Evolutionary conservation across 2,797 vertebrate species (phyloP).

Genomic region (Sparus aurata): DNA sequence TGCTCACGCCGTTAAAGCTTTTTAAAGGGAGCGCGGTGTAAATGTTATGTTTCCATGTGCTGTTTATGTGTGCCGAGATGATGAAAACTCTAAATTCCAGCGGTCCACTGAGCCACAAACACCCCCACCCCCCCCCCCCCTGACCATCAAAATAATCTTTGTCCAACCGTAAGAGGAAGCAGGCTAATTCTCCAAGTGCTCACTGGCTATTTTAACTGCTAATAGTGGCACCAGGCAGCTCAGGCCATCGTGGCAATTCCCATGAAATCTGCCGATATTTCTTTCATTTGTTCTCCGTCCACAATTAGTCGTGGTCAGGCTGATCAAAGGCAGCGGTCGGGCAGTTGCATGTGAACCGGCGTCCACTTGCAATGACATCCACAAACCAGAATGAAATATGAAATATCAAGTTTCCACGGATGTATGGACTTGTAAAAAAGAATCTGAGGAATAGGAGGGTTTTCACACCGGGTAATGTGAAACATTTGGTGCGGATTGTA

Average conservation of each 20-base stretch:
- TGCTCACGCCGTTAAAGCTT: constrained; percentile 45
- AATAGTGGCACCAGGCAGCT: constrained; percentile 89
- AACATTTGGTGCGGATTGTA: constrained; percentile 99
- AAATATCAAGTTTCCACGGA: constrained; percentile 99
- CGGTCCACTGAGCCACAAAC: constrained; percentile 23
- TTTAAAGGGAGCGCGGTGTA: constrained; percentile 51
- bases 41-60: constrained; percentile 73
- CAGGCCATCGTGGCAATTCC: constrained; percentile 93
- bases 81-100: constrained; percentile 47
- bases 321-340: constrained; percentile 95
- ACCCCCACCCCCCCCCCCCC: neutral
- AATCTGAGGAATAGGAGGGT: constrained; percentile 97
- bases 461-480: constrained; percentile 99
- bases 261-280: constrained; percentile 99
- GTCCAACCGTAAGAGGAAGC: constrained; percentile 83
- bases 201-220: constrained; percentile 88
- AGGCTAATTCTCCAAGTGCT: constrained; percentile 85
- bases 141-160: constrained; percentile 49
- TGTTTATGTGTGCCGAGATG: constrained; percentile 56
- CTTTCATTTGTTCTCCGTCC: constrained; percentile 99
- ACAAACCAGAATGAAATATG: constrained; percentile 99
- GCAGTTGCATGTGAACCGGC: constrained; percentile 97
- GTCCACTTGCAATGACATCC: constrained; percentile 97
- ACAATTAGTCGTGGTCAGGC: constrained; percentile 96
- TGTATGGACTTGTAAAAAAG: constrained; percentile 99